A percentile compares a stretch with the other conserved stretches of the same genome.
Evolutionary conservation across 2,888 invertebrate species (phyloP).

Genomic region (Tubulanus polymorphus): DNA sequence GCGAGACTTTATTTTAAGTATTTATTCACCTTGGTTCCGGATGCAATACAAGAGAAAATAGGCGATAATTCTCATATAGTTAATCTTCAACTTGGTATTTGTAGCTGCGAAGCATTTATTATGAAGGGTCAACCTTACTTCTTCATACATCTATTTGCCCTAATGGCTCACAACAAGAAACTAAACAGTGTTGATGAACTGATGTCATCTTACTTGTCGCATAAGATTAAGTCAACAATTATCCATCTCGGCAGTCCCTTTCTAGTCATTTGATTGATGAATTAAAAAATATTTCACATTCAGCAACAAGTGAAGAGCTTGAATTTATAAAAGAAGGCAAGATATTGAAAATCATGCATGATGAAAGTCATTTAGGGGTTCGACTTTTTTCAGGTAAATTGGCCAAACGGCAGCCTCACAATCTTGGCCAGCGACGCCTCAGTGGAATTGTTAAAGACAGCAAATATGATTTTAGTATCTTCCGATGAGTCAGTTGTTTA

Average conservation of each 20-base stretch:
- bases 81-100: slow-evolving; percentile 5
- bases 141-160: background rate
- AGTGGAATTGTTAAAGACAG: too few relatives aligned
- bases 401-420: background rate
- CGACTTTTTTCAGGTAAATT: background rate
- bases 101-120: slow-evolving; percentile 5
- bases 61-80: background rate
- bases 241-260: too few relatives aligned
- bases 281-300: background rate
- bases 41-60: background rate
- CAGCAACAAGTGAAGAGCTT: background rate
- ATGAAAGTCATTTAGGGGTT: background rate
- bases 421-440: background rate
- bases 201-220: background rate
- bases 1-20: background rate
- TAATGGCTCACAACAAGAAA: background rate
- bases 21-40: background rate
- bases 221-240: background rate
- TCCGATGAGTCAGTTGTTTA: too few relatives aligned
- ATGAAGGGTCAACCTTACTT: slow-evolving; percentile 7
- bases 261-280: background rate
- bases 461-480: too few relatives aligned
- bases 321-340: background rate
- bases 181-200: background rate
- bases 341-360: background rate